Base-by-base conservation (phyloP, 2,888 invertebrate genomes). In the Platynereis dumerilii region DNA sequence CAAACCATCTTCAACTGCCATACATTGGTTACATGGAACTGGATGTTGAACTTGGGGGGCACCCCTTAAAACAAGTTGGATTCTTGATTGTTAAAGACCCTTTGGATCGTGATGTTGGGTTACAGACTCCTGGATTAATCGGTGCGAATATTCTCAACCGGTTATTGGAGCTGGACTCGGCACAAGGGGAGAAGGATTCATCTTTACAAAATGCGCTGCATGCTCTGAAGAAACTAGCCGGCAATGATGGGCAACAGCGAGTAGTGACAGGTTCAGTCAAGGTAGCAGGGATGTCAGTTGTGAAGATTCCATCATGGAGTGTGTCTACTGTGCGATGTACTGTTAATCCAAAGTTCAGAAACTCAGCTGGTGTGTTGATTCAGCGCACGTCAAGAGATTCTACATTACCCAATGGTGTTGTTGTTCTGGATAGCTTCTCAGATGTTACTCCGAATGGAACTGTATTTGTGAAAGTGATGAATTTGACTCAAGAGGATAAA, bases 231-330 rank as follows among this genome's bases (percentile, higher is more conserved):
- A 42, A 42, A 17, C 5, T 22, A 12, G 48, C 48, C n/a, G 22
- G 22, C 20, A 48, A 34, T 34, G 34, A 7, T 34, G 12, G 34
- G 34, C 34, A 5, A 7, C 12, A 48, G 48, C 7, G 48, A 10
- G n/a, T 20, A 5, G 17, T 48, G n/a, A 10, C 48, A 10, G 17
- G 48, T 48, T 48, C 17, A 20, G 48, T n/a, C 7, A 48, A 48
- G n/a, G n/a, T 48, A 48, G 48, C 48, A 12, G 7, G 48, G n/a
- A 48, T 7, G 17, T 22, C 7, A 10, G 48, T 48, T 5, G 48
- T 48, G 20, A 48, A 48, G 48, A 3, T 48, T 5, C 48, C 48
- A 48, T n/a, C 48, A 12, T 48, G 48, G 48, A 48, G 48, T 48
- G 48, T 48, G 5, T 48, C 48, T 20, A 20, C 48, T 48, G 48